Conservation (phyloP, 2,888 invertebrate species). For the Drosophila paucipuncta region DNA sequence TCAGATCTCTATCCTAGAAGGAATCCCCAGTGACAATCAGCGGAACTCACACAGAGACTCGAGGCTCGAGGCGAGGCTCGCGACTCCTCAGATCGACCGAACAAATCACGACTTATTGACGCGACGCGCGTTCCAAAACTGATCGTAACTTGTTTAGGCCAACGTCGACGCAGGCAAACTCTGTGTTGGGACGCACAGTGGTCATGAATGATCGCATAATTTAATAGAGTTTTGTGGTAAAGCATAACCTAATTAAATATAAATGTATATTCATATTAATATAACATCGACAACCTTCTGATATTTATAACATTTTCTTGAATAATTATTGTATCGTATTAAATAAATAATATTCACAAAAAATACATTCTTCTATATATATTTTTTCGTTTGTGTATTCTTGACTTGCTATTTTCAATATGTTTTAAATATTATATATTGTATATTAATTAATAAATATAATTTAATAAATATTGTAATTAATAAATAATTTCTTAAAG, state of each 20-base stretch:
- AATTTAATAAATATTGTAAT: too few relatives aligned
- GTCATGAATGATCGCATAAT: neutral
- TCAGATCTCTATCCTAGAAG: constrained; percentile 21
- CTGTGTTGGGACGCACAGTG: constrained; percentile 43
- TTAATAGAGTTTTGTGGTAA: neutral
- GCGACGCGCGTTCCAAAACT: constrained; percentile 57
- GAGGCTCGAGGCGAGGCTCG: neutral
- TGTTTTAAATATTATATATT: too few relatives aligned
- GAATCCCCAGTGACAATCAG: constrained; percentile 19
- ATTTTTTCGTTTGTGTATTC: neutral
- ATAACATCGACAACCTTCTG: neutral
- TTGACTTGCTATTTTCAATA: too few relatives aligned
- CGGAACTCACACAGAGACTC: constrained; percentile 22
- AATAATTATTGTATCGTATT: neutral
- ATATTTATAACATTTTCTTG: neutral
- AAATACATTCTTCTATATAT: neutral
- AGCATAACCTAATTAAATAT: neutral
- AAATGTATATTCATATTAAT: neutral
- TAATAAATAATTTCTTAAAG: too few relatives aligned
- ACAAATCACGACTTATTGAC: constrained; percentile 65
- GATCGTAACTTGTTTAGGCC: constrained; percentile 62
- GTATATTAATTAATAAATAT: too few relatives aligned
- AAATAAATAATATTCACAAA: neutral
- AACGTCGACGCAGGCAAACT: constrained; percentile 20
- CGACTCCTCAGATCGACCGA: constrained; percentile 16